Evolutionary conservation across 2,797 vertebrate genomes (phyloP).

Genomic region (Parambassis ranga): DNA sequence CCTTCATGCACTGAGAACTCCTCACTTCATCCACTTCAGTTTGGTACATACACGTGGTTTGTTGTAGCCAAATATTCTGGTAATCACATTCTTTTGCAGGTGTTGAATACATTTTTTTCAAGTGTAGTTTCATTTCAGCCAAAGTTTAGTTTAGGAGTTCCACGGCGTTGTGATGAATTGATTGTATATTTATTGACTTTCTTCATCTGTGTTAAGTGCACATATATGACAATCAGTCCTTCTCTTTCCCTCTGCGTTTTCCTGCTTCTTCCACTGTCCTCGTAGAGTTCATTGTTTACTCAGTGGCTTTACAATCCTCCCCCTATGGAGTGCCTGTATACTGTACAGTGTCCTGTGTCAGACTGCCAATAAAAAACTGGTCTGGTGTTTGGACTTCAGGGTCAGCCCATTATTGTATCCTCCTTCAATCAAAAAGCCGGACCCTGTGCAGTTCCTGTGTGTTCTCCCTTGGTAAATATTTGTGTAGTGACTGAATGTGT

Average conservation of each 20-base stretch:
- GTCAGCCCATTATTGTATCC: background rate
- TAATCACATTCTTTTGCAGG: slow-evolving; percentile 15
- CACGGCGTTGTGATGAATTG: background rate
- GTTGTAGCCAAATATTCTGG: slow-evolving; percentile 18
- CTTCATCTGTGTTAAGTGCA: background rate
- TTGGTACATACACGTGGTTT: slow-evolving; percentile 13
- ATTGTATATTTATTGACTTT: slow-evolving; percentile 41
- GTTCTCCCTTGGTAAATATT: slow-evolving; percentile 67
- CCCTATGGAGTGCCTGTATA: slow-evolving; percentile 43
- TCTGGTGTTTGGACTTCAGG: slow-evolving; percentile 27
- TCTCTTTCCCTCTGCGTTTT: background rate
- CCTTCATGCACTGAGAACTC: slow-evolving; percentile 57
- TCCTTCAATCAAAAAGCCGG: slow-evolving; percentile 1
- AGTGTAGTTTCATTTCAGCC: background rate
- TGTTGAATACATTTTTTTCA: background rate
- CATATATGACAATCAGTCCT: slow-evolving; percentile 48
- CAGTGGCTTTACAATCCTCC: slow-evolving; percentile 14
- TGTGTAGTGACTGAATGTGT: background rate
- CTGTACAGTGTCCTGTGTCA: slow-evolving; percentile 50
- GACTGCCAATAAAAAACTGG: slow-evolving; percentile 69
- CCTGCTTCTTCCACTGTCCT: background rate
- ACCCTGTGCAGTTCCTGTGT: background rate
- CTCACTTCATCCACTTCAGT: background rate
- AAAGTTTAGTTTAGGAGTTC: slow-evolving; percentile 12
- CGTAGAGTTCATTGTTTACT: slow-evolving; percentile 6